Percentiles rank a stretch among this genome's conserved stretches.
Evolutionary conservation across 2,113 vertebrate species (phyloP).

Genomic region (Lutjanus erythropterus): DNA sequence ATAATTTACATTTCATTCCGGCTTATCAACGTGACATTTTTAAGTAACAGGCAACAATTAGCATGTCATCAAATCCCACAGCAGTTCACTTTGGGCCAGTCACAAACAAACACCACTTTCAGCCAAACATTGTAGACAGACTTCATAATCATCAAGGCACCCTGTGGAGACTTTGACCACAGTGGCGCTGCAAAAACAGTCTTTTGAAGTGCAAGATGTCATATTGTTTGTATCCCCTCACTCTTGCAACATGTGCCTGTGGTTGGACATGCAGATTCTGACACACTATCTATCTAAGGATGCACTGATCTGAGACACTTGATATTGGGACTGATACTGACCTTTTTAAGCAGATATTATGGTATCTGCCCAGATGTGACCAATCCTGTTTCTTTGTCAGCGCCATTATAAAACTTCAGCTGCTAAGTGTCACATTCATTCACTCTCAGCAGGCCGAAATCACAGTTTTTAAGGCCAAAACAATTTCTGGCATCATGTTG

Average conservation of each 20-base stretch:
- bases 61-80: constrained; percentile 32
- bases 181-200: background rate
- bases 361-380: background rate
- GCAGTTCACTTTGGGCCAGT: constrained; percentile 4
- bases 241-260: background rate
- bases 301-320: background rate
- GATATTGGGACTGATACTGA: background rate
- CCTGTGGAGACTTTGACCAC: background rate
- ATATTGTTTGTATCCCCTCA: background rate
- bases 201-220: background rate
- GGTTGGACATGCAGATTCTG: background rate
- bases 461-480: background rate
- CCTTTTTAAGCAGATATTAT: background rate
- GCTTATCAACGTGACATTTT: constrained; percentile 29
- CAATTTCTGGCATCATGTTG: background rate
- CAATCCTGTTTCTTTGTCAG: background rate
- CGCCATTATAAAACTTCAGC: background rate
- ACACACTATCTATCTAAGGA: background rate
- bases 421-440: background rate
- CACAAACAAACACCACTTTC: constrained; percentile 12
- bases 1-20: constrained; percentile 40
- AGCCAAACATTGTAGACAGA: background rate
- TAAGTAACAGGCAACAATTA: constrained; percentile 45
- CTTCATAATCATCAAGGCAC: constrained; percentile 7
- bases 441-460: background rate